These are phyloP conservation scores for Muscina levida DNA, from an alignment of 2,888 invertebrate species.

Conservation along the genomic window DNA sequence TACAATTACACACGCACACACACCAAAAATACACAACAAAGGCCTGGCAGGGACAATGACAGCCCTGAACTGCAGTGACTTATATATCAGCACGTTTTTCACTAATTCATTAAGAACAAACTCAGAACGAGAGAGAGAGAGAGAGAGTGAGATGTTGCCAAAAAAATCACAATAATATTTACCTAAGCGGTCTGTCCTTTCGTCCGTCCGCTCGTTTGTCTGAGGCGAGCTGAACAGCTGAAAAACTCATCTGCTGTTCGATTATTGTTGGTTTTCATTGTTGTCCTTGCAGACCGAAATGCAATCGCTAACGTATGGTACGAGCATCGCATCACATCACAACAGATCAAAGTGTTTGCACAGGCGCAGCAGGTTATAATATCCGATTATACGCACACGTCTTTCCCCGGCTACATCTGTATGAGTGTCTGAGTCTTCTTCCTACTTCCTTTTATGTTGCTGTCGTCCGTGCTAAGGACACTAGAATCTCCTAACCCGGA, in stretches of 20 bases:
- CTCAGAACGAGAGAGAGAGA: neutral
- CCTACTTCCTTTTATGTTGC: slow-evolving; percentile 39
- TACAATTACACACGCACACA: neutral
- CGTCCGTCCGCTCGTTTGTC: slow-evolving; percentile 10
- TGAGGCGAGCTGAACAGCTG: slow-evolving; percentile 52
- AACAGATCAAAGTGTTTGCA: slow-evolving; percentile 59
- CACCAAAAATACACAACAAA: neutral
- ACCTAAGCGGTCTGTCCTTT: slow-evolving; percentile 19
- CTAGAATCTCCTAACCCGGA: neutral
- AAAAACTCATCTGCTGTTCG: slow-evolving; percentile 63
- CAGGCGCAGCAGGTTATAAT: slow-evolving; percentile 65
- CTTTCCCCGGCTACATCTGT: slow-evolving; percentile 35
- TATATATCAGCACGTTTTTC: slow-evolving; percentile 27
- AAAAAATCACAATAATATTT: slow-evolving; percentile 56
- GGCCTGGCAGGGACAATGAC: neutral
- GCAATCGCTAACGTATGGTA: slow-evolving; percentile 51
- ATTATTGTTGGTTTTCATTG: slow-evolving; percentile 62
- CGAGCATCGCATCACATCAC: slow-evolving; percentile 44
- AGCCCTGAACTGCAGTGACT: slow-evolving; percentile 33
- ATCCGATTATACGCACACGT: slow-evolving; percentile 64
- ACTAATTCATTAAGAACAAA: slow-evolving; percentile 39
- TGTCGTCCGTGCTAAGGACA: slow-evolving; percentile 23
- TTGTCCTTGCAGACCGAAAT: slow-evolving; percentile 39
- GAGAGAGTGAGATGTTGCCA: slow-evolving; percentile 41
- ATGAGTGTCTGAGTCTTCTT: slow-evolving; percentile 17